These are phyloP conservation scores for Myotis yumanensis DNA, from an alignment of 2,113 vertebrate genomes.

Conservation along the genomic window DNA sequence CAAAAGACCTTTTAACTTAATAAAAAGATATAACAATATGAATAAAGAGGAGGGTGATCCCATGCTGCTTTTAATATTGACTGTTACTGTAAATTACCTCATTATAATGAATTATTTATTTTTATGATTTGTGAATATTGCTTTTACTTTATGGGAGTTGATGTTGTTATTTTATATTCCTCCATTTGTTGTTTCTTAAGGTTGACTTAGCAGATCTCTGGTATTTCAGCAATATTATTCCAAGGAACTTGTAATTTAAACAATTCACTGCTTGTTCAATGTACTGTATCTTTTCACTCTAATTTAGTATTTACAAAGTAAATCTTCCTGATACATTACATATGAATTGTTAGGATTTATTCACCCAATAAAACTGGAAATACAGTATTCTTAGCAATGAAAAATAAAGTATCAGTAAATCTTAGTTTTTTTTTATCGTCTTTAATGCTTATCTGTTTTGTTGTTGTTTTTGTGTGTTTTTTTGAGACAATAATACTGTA, in stretches of 20 bases:
- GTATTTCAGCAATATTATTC: slow-evolving; percentile 64
- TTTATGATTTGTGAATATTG: background rate
- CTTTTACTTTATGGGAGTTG: slow-evolving; percentile 10
- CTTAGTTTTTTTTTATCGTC: background rate
- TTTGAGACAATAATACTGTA: background rate
- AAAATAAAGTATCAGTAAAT: background rate
- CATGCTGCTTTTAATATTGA: background rate
- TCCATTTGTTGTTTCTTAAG: slow-evolving; percentile 41
- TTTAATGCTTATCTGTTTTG: background rate
- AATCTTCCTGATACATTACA: slow-evolving; percentile 49
- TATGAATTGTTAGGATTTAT: slow-evolving; percentile 52
- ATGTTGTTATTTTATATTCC: slow-evolving; percentile 34
- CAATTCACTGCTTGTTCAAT: slow-evolving; percentile 67
- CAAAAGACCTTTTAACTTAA: background rate
- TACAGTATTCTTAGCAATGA: slow-evolving; percentile 32
- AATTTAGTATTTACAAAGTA: slow-evolving; percentile 36
- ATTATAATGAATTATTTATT: background rate
- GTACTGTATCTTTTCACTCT: slow-evolving; percentile 46
- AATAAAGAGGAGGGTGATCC: too few species aligned
- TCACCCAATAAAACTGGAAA: slow-evolving; percentile 50
- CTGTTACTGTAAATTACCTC: background rate
- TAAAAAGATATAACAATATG: background rate
- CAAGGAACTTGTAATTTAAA: slow-evolving; percentile 58
- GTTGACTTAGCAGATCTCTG: slow-evolving; percentile 61
- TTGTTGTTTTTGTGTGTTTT: background rate